Percentiles rank a stretch among this genome's conserved stretches.
Evolutionary conservation across 2,888 invertebrate genomes (phyloP).

Genomic region (Laothoe populi): DNA sequence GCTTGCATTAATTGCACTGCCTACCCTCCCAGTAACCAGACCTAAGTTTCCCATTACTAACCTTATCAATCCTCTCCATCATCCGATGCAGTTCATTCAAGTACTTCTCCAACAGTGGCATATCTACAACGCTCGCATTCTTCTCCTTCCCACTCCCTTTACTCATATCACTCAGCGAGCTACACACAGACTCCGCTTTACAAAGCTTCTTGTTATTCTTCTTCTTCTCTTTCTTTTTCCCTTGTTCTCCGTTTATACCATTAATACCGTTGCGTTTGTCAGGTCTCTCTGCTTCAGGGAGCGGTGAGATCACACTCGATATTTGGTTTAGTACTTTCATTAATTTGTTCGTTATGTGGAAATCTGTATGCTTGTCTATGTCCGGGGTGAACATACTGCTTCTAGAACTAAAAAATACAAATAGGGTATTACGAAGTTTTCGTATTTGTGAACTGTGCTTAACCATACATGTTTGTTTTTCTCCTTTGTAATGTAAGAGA

Average conservation of each 20-base stretch:
- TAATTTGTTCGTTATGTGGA: conserved; percentile 53
- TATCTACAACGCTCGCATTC: conserved; percentile 52
- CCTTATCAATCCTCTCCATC: conserved; percentile 64
- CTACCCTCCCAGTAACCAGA: too few species aligned
- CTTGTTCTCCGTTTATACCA: conserved; percentile 41
- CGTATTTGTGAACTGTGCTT: too few species aligned
- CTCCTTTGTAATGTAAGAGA: too few species aligned
- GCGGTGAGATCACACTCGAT: conserved; percentile 50
- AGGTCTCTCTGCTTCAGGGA: conserved; percentile 34
- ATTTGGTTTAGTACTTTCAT: conserved; percentile 58
- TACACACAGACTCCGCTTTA: conserved; percentile 64
- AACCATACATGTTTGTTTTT: too few species aligned
- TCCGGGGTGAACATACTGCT: conserved; percentile 45
- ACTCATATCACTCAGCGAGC: conserved; percentile 69
- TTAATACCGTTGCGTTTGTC: conserved; percentile 35
- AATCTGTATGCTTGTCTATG: conserved; percentile 44
- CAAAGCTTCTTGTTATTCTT: conserved; percentile 34
- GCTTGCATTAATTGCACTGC: too few species aligned
- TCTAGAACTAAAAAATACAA: conserved; percentile 43
- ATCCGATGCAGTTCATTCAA: conserved; percentile 82
- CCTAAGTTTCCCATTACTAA: conserved; percentile 36
- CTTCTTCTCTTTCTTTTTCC: conserved; percentile 34
- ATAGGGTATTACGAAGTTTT: not conserved
- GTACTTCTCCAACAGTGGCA: conserved; percentile 78
- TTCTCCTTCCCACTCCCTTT: conserved; percentile 50